Percentiles rank a stretch among this genome's conserved stretches.
These are phyloP conservation scores for Corythoichthys intestinalis DNA, from an alignment of 2,113 vertebrate genomes.

Conservation along the genomic window DNA sequence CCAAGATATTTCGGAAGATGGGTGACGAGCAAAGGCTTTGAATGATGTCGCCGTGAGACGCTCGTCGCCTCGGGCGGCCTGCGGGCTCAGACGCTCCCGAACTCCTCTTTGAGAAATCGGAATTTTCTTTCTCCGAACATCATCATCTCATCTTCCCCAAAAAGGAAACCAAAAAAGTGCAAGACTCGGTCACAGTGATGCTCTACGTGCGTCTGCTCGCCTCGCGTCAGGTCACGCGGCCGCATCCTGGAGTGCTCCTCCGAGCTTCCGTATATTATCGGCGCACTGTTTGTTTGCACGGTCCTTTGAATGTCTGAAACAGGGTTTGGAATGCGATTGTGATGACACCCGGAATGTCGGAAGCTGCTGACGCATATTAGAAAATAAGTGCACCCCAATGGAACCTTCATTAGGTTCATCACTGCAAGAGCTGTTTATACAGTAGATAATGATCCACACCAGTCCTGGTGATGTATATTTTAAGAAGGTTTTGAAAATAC, in stretches of 20 bases:
- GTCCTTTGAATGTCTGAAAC: constrained; percentile 30
- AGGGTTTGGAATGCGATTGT: constrained; percentile 47
- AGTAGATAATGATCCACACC: no score
- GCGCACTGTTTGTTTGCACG: constrained; percentile 40
- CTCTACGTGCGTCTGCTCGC: neutral
- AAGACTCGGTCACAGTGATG: neutral
- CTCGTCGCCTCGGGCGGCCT: constrained; percentile 41
- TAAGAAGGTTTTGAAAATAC: no score
- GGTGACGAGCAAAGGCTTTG: neutral
- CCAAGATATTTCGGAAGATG: neutral
- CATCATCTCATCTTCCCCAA: neutral
- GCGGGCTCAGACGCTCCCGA: neutral
- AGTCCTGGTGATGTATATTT: no score
- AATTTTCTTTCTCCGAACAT: neutral
- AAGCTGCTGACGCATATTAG: constrained; percentile 19
- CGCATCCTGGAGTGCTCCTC: neutral
- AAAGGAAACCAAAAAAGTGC: neutral
- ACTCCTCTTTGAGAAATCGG: neutral
- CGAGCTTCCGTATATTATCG: neutral
- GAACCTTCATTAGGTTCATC: neutral
- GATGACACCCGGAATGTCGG: constrained; percentile 52
- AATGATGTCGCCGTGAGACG: constrained; percentile 16
- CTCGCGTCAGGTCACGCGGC: neutral
- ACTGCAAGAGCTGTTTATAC: no score
- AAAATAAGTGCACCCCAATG: constrained; percentile 19